These are phyloP conservation scores for rat (Rattus norvegicus) DNA, from an alignment of 2,113 vertebrate genomes.

Conservation along the genomic window GRCr8 NC_086024.1:57344501-57345000, in stretches of 20 bases:
- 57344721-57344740: slow-evolving; percentile 72
- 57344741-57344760: slow-evolving; percentile 61
- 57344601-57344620: slow-evolving; percentile 72
- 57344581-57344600: slow-evolving; percentile 69
- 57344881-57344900: slow-evolving; percentile 50
- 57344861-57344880: slow-evolving; percentile 55
- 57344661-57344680: slow-evolving; percentile 49
- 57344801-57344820: slow-evolving; percentile 71
- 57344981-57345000: background rate
- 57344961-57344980: background rate
- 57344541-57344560: slow-evolving; percentile 82
- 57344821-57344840: slow-evolving; percentile 25
- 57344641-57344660: slow-evolving; percentile 79
- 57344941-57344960: slow-evolving; percentile 26
- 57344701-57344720: slow-evolving; percentile 64
- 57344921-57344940: background rate
- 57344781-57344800: slow-evolving; percentile 47
- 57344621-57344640: slow-evolving; percentile 70
- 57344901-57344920: slow-evolving; percentile 10
- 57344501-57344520: slow-evolving; percentile 78
- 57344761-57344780: slow-evolving; percentile 60
- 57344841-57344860: slow-evolving; percentile 51
- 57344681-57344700: slow-evolving; percentile 58
- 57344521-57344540: slow-evolving; percentile 77
- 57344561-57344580: slow-evolving; percentile 65